These are phyloP conservation scores for Eupithecia inturbata DNA, from an alignment of 2,888 invertebrate genomes.

Conservation along the genomic window DNA sequence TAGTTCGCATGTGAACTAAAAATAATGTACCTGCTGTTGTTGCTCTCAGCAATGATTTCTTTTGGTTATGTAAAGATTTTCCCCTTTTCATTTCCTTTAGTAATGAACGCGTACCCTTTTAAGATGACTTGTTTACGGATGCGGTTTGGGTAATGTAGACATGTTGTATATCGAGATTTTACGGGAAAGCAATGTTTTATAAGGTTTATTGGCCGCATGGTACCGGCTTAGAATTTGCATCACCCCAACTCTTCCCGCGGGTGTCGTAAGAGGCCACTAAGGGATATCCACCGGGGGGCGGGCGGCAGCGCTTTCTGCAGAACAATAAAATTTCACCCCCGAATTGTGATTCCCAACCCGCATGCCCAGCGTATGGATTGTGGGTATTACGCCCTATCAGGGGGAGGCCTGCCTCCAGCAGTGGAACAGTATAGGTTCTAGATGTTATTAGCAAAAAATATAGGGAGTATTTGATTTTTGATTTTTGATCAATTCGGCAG, in stretches of 20 bases:
- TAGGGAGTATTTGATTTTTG: too few relatives aligned
- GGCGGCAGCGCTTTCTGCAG: background rate
- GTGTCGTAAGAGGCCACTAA: background rate
- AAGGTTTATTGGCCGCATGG: background rate
- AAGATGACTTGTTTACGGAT: slow-evolving; percentile 34
- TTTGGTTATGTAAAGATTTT: slow-evolving; percentile 40
- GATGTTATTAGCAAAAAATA: too few relatives aligned
- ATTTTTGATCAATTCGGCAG: too few relatives aligned
- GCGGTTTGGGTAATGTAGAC: slow-evolving; percentile 28
- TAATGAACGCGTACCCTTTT: slow-evolving; percentile 43
- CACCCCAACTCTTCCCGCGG: background rate
- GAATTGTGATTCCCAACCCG: too few relatives aligned
- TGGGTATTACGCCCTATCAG: too few relatives aligned
- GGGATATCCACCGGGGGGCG: background rate
- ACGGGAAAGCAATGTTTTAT: background rate
- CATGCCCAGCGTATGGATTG: too few relatives aligned
- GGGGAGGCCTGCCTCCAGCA: too few relatives aligned
- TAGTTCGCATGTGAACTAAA: slow-evolving; percentile 37
- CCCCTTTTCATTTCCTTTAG: slow-evolving; percentile 43
- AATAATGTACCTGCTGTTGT: slow-evolving; percentile 25
- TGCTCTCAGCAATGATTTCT: slow-evolving; percentile 38
- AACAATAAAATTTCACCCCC: background rate
- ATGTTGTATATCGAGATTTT: slow-evolving; percentile 23
- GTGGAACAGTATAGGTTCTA: too few relatives aligned
- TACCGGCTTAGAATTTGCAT: background rate